phyloP scores from a whole-genome alignment of 2,113 vertebrate species.

The Istiophorus platypterus region DNA sequence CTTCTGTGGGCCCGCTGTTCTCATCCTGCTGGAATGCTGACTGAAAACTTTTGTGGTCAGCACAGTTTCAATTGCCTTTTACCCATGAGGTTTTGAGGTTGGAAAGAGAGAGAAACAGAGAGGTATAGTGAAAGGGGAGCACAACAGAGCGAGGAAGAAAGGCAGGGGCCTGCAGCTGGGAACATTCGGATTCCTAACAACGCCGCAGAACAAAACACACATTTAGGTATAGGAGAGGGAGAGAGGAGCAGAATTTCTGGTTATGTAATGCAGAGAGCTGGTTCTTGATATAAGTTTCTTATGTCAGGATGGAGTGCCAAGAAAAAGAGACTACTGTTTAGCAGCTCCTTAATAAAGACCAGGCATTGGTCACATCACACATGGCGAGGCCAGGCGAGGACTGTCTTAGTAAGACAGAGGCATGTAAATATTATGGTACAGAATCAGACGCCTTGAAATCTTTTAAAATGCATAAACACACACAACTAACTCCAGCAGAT shows the following conservation, averaged over 20 bases:
- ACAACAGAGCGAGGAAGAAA: conserved; percentile 38
- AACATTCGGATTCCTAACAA: conserved; percentile 59
- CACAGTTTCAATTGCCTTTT: conserved; percentile 57
- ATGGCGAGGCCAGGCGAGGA: conserved; percentile 33
- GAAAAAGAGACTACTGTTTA: conserved; percentile 80
- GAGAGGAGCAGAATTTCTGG: conserved; percentile 41
- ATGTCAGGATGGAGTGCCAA: conserved; percentile 62
- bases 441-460: conserved; percentile 32
- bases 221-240: conserved; percentile 49
- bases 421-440: conserved; percentile 63
- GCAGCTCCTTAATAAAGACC: conserved; percentile 59
- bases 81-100: conserved; percentile 73
- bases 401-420: not conserved
- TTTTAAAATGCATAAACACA: conserved; percentile 32
- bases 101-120: conserved; percentile 64
- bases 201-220: conserved; percentile 72
- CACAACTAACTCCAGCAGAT: conserved; percentile 25
- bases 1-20: conserved; percentile 61
- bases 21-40: conserved; percentile 78
- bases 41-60: conserved; percentile 66
- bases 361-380: conserved; percentile 44
- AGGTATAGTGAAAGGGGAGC: conserved; percentile 28
- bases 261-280: conserved; percentile 61
- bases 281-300: conserved; percentile 63
- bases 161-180: conserved; percentile 57